A percentile compares a stretch with the other conserved stretches of the same genome.
Conservation (phyloP, 2,888 invertebrate species). For the Troilus luridus region DNA sequence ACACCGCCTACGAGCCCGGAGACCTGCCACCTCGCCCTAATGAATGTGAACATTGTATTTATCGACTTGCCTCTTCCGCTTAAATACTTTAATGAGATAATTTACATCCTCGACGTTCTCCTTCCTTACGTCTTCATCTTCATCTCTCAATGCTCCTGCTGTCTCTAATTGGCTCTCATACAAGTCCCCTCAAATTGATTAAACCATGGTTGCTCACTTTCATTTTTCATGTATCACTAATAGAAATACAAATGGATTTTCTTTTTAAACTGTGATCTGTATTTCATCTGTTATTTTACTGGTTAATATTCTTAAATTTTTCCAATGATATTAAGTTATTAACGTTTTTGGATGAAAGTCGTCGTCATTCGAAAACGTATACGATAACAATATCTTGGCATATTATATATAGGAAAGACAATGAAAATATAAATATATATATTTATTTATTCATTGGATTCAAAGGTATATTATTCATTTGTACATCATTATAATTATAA, state of each 20-base stretch:
- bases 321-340: no score
- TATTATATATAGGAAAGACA: no score
- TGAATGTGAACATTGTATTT: conserved; percentile 54
- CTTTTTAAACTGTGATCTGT: not conserved
- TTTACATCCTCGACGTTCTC: conserved; percentile 43
- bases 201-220: not conserved
- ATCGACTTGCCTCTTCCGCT: conserved; percentile 9
- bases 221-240: not conserved
- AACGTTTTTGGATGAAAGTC: no score
- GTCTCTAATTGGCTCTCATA: not conserved
- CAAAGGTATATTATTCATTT: no score
- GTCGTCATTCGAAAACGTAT: no score
- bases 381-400: no score
- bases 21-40: conserved; percentile 48
- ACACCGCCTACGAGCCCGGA: conserved; percentile 18
- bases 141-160: not conserved
- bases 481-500: no score
- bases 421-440: no score
- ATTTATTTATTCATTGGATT: no score
- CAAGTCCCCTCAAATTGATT: not conserved
- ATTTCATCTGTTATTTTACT: no score
- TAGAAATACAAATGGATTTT: not conserved
- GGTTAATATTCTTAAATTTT: no score
- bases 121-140: not conserved
- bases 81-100: conserved; percentile 52